Conservation (phyloP, 2,797 vertebrate species). For the Ctenopoma multispine region DNA sequence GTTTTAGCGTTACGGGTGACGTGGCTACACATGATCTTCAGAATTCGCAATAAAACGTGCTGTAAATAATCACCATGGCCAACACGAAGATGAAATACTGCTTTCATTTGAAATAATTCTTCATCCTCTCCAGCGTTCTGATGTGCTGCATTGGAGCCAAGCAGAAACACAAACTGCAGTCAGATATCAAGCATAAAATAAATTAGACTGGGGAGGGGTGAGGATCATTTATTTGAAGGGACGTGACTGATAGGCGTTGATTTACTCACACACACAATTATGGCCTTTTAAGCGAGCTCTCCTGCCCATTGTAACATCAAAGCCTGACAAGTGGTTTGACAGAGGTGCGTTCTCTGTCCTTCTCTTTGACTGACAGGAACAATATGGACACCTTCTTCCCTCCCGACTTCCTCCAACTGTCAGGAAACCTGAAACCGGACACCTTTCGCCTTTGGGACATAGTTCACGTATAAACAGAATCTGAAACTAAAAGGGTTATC, state of each 20-base stretch:
- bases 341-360: constrained; percentile 79
- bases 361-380: constrained; percentile 86
- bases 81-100: constrained; percentile 50
- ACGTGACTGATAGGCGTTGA: constrained; percentile 90
- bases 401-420: constrained; percentile 43
- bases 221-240: constrained; percentile 91
- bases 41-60: constrained; percentile 44
- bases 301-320: constrained; percentile 90
- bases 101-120: constrained; percentile 55
- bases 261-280: constrained; percentile 93
- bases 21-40: constrained; percentile 25
- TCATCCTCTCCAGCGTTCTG: constrained; percentile 28
- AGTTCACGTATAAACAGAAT: constrained; percentile 29
- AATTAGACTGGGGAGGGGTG: constrained; percentile 87
- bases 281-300: constrained; percentile 93
- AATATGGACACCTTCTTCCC: constrained; percentile 65
- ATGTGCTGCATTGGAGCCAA: constrained; percentile 3
- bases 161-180: constrained; percentile 49
- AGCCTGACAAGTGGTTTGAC: constrained; percentile 85
- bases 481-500: constrained; percentile 41
- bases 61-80: constrained; percentile 42
- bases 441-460: constrained; percentile 48
- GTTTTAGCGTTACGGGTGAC: constrained; percentile 26
- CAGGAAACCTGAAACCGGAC: constrained; percentile 50
- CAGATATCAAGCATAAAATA: constrained; percentile 85